Evolutionary conservation across 2,797 vertebrate species (phyloP), one percentile per base, ranked within the genome.

Genomic region (Xiphorhynchus erythropygius): DNA sequence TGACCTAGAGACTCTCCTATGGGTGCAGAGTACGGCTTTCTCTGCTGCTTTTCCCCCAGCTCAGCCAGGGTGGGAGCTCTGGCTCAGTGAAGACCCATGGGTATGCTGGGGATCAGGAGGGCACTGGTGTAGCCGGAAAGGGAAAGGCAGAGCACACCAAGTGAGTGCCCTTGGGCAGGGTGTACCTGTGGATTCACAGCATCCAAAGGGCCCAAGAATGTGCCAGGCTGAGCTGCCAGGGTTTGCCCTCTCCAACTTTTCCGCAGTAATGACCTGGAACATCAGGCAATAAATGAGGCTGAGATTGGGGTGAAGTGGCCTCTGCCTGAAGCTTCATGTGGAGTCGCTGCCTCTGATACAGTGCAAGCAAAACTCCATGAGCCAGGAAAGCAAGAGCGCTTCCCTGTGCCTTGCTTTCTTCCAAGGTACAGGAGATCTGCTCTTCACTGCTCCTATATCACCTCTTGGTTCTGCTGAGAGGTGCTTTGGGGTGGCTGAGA

Each of bases 81-180:
- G 57, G 67, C 63, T 75, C 7, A 2, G 33, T 16, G 76, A n/a
- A 83, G 46, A 42, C 17, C 23, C 53, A 13, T 10, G 16, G 55
- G 12, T 55, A 5, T 25, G 24, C 46, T 49, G 47, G 17, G 30
- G 44, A 59, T 3, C 16, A 37, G 60, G 19, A 80, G 41, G 18
- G 24, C 3, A 2, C 14, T 52, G 41, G 33, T 42, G 52, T 2
- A 9, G 30, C 33, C 68, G 49, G 68, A 68, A 47, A 64, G 52
- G 55, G 53, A 63, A 64, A 56, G 67, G 39, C 62, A 65, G 74
- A 71, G 44, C 16, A 41, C 0, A 0, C 10, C 1, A 1, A 53
- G 44, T 0, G 5, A n/a, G 27, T 55, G 21, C 52, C 59, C 0
- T 18, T 0, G 57, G 41, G 17, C 75, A 52, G 52, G 10, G 24